Evolutionary conservation across 1,140 invertebrate genomes (phyloP).

Genomic region (Drosophila kanapiae): DNA sequence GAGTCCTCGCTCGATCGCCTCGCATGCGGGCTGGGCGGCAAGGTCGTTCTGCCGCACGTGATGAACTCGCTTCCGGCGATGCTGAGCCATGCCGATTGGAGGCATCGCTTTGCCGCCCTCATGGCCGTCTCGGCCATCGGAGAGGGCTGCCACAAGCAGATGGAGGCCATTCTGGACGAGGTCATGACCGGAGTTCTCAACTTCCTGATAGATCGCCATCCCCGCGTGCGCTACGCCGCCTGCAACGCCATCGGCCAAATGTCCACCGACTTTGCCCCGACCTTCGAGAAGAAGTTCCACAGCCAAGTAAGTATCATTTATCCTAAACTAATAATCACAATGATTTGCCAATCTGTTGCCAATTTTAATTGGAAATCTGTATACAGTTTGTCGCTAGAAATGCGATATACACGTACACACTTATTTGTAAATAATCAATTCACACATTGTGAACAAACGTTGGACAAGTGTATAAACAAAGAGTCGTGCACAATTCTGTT

Average conservation of each 20-base stretch:
- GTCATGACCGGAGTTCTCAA: constrained; percentile 96
- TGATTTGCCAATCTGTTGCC: neutral
- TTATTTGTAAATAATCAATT: constrained; percentile 7
- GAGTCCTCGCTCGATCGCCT: constrained; percentile 98
- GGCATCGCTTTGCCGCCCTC: constrained; percentile 96
- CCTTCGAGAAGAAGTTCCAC: constrained; percentile 99
- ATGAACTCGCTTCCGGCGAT: constrained; percentile 94
- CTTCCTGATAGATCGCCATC: constrained; percentile 92
- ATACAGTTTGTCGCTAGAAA: neutral
- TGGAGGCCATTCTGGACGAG: constrained; percentile 96
- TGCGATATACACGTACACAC: neutral
- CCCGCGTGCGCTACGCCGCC: constrained; percentile 91
- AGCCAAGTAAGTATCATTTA: constrained; percentile 86
- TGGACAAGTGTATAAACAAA: neutral
- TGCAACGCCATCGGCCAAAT: constrained; percentile 99
- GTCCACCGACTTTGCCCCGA: constrained; percentile 98
- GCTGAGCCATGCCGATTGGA: constrained; percentile 94
- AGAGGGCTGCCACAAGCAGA: constrained; percentile 99
- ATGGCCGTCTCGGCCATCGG: constrained; percentile 99
- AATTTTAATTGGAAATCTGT: constrained; percentile 6
- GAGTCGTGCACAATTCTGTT: neutral
- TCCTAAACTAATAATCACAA: neutral
- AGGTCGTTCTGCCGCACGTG: constrained; percentile 96
- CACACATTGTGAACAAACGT: constrained; percentile 11
- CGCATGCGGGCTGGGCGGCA: constrained; percentile 98